phyloP scores from a whole-genome alignment of 2,888 invertebrate species.

The Macropis europaea region DNA sequence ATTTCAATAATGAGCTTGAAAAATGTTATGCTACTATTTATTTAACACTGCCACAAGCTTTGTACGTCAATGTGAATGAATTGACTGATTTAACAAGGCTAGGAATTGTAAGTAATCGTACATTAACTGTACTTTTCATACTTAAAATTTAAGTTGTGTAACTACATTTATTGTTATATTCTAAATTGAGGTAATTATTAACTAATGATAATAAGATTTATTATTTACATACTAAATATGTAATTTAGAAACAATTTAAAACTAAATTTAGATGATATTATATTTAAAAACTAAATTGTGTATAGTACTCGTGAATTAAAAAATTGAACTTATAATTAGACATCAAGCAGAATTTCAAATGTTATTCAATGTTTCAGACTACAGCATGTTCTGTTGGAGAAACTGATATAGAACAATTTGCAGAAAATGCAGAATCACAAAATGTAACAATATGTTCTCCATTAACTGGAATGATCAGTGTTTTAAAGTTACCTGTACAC shows the following conservation, averaged over 20 bases:
- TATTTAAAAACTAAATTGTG: neutral
- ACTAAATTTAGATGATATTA: neutral
- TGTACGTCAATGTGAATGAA: constrained; percentile 76
- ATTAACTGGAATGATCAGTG: constrained; percentile 40
- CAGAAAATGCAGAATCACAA: constrained; percentile 71
- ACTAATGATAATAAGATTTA: neutral
- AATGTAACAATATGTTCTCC: constrained; percentile 68
- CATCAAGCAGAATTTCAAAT: neutral
- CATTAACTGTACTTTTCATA: too few species aligned
- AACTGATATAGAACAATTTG: constrained; percentile 74
- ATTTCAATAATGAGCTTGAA: constrained; percentile 57
- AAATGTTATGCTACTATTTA: constrained; percentile 69
- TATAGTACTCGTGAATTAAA: neutral
- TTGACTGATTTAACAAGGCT: constrained; percentile 72
- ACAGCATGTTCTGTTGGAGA: constrained; percentile 72
- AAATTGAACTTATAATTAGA: neutral
- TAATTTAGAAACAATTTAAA: neutral
- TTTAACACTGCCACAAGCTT: constrained; percentile 68
- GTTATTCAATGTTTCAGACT: constrained; percentile 53
- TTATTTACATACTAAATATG: neutral
- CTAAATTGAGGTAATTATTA: too few species aligned
- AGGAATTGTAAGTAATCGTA: constrained; percentile 66
- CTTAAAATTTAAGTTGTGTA: too few species aligned
- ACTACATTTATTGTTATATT: too few species aligned
- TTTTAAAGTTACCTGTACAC: constrained; percentile 70